These are phyloP conservation scores for Tribolium madens DNA, from an alignment of 1,140 invertebrate species.

Conservation along the genomic window DNA sequence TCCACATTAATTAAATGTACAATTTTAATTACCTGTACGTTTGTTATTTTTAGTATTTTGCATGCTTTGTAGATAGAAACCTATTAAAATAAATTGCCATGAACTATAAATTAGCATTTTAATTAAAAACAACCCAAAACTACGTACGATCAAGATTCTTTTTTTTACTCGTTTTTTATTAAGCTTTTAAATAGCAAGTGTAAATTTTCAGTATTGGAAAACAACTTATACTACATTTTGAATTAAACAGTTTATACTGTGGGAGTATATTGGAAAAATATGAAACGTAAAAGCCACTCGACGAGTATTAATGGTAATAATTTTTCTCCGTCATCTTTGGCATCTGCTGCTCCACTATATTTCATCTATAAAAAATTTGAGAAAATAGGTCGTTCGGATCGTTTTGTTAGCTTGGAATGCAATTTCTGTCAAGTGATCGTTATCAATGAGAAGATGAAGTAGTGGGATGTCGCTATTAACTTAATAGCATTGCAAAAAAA, in stretches of 20 bases:
- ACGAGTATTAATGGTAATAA: background rate
- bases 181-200: background rate
- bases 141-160: background rate
- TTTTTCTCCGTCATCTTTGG: background rate
- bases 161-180: background rate
- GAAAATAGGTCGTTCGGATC: background rate
- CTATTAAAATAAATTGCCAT: background rate
- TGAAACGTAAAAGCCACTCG: background rate
- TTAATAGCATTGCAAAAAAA: background rate
- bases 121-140: background rate
- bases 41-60: background rate
- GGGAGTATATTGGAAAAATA: background rate
- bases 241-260: no score
- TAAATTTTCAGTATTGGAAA: no score
- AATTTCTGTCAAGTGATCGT: background rate
- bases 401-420: background rate
- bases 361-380: background rate
- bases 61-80: background rate
- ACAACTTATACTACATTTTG: no score
- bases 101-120: background rate
- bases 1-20: no score
- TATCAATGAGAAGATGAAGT: background rate
- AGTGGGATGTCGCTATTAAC: background rate
- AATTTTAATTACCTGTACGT: background rate
- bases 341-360: background rate